A percentile compares a stretch with the other conserved stretches of the same genome.
These are phyloP conservation scores for Chrysaora quinquecirrha DNA, from an alignment of 30 jellyfish, hydroid and myxozoan genomes.

Conservation along the genomic window DNA sequence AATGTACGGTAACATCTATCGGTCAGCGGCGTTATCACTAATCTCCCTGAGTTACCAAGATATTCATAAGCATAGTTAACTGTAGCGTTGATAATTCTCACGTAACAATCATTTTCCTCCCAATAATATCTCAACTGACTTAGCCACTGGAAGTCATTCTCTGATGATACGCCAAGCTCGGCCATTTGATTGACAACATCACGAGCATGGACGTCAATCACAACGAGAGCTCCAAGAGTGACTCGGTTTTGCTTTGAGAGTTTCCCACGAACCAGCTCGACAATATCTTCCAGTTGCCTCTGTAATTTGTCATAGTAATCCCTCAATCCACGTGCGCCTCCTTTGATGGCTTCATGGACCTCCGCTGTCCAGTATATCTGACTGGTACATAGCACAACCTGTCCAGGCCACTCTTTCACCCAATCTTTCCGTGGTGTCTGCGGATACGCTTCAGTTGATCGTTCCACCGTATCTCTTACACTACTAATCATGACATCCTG, in stretches of 20 bases:
- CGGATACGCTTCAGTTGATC: slow-evolving; percentile 94
- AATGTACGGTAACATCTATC: slow-evolving; percentile 98
- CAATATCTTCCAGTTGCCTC: slow-evolving; percentile 90
- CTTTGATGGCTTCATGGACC: slow-evolving; percentile 93
- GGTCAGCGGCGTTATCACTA: slow-evolving; percentile 96
- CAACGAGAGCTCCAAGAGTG: slow-evolving; percentile 98
- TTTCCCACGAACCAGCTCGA: slow-evolving; percentile 94
- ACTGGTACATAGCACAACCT: slow-evolving; percentile 95
- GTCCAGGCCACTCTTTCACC: slow-evolving; percentile 99
- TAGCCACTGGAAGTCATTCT: slow-evolving; percentile 94
- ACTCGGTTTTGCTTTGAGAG: slow-evolving; percentile 95
- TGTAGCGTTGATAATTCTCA: slow-evolving; percentile 90
- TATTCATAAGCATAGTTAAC: slow-evolving; percentile 95
- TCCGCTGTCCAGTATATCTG: slow-evolving; percentile 98
- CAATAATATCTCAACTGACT: slow-evolving; percentile 94
- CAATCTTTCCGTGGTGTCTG: slow-evolving; percentile 92
- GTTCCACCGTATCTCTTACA: slow-evolving; percentile 89
- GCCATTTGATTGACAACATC: slow-evolving; percentile 96
- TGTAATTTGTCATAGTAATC: slow-evolving; percentile 88
- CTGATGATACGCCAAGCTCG: slow-evolving; percentile 91
- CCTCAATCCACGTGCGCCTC: slow-evolving; percentile 91
- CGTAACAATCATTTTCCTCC: slow-evolving; percentile 89
- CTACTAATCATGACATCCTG: slow-evolving; percentile 94
- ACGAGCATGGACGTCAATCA: slow-evolving; percentile 97
- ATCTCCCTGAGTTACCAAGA: slow-evolving; percentile 95